Percentiles rank a stretch among this genome's conserved stretches.
These are phyloP conservation scores for Troides oblongomaculatus DNA, from an alignment of 2,888 invertebrate species.

Conservation along the genomic window DNA sequence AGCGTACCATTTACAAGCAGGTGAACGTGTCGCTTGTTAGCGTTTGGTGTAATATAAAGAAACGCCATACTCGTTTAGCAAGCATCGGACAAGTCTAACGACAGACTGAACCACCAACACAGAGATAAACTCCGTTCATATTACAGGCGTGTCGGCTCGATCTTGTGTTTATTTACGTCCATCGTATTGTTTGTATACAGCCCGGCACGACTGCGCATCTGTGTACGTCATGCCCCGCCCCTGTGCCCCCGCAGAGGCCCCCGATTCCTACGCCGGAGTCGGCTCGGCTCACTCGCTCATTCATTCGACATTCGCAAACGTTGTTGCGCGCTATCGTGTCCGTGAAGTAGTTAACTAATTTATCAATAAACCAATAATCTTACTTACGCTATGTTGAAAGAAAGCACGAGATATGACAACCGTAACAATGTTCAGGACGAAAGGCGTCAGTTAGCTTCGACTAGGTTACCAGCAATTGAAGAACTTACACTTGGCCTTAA, in stretches of 20 bases:
- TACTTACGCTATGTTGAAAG: conserved; percentile 65
- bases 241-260: conserved; percentile 61
- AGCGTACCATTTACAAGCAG: no score
- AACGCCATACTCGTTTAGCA: conserved; percentile 31
- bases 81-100: conserved; percentile 43
- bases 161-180: conserved; percentile 80
- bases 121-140: conserved; percentile 66
- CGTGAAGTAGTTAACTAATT: conserved; percentile 58
- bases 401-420: conserved; percentile 66
- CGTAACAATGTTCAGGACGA: conserved; percentile 52
- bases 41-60: neutral
- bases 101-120: conserved; percentile 59
- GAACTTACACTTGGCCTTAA: conserved; percentile 75
- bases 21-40: no score
- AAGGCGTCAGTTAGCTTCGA: conserved; percentile 58
- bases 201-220: conserved; percentile 79
- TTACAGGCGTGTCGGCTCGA: conserved; percentile 59
- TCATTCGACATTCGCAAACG: conserved; percentile 77
- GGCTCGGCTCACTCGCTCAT: conserved; percentile 72
- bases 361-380: conserved; percentile 41
- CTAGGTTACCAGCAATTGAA: conserved; percentile 70
- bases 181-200: conserved; percentile 80
- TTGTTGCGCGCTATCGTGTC: conserved; percentile 53
- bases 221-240: conserved; percentile 69
- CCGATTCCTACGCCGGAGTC: conserved; percentile 69